A percentile compares a stretch with the other conserved stretches of the same genome.
Evolutionary conservation across 2,888 invertebrate genomes (phyloP).

Genomic region (Thysanoteuthis rhombus): DNA sequence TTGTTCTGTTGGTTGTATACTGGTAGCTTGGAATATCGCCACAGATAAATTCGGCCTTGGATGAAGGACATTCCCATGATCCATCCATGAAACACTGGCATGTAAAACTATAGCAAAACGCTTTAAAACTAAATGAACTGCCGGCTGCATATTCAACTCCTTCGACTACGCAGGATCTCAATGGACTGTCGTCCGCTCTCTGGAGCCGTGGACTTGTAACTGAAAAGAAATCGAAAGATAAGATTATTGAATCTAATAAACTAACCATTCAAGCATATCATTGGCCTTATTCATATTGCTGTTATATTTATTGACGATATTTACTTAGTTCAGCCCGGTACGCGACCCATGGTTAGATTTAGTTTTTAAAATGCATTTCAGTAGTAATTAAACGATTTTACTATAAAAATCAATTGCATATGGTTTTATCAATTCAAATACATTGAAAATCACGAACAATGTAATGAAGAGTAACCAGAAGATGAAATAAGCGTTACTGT

Average conservation of each 20-base stretch:
- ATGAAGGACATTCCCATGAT: conserved; percentile 22
- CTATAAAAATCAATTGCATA: no score
- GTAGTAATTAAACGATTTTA: no score
- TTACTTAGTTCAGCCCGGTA: no score
- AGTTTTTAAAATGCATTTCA: no score
- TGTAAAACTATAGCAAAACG: background rate
- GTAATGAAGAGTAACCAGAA: no score
- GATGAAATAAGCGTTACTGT: no score
- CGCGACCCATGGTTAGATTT: no score
- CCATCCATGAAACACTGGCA: background rate
- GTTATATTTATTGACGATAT: no score
- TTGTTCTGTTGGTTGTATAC: background rate
- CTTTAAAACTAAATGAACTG: background rate
- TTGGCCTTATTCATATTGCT: no score
- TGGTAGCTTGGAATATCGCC: background rate
- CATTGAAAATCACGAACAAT: no score
- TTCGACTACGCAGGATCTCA: conserved; percentile 42
- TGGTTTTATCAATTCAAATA: no score
- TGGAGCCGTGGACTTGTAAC: background rate
- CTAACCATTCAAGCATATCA: no score
- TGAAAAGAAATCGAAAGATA: background rate
- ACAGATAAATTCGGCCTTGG: background rate
- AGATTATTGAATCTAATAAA: background rate
- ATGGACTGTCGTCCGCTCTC: conserved; percentile 17
- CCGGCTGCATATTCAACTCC: conserved; percentile 34